Conservation (phyloP, 2,888 invertebrate genomes). For the Tenthredo notha region DNA sequence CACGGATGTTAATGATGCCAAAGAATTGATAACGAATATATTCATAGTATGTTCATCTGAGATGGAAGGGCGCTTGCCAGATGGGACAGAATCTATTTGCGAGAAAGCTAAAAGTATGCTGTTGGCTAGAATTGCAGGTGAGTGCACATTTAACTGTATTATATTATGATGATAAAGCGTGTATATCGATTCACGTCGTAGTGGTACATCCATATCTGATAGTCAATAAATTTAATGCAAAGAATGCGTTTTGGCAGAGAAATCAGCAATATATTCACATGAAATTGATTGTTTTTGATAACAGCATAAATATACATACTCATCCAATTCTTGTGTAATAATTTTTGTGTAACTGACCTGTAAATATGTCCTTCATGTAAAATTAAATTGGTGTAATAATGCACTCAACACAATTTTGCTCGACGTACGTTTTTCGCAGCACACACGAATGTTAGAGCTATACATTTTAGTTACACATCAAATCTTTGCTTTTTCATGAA, state of each 20-base stretch:
- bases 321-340: not conserved
- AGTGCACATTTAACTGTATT: conserved; percentile 4
- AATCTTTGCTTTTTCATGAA: not conserved
- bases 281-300: not conserved
- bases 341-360: not conserved
- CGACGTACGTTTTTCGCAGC: not conserved
- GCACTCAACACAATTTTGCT: not conserved
- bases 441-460: not conserved
- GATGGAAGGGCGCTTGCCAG: not conserved
- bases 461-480: not conserved
- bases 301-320: not conserved
- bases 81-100: not conserved
- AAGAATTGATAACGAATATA: conserved; percentile 1
- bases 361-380: not conserved
- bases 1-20: not conserved
- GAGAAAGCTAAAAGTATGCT: conserved; percentile 20
- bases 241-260: too few relatives aligned
- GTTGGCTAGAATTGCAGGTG: conserved; percentile 21
- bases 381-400: not conserved
- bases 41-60: conserved; percentile 26
- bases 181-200: not conserved
- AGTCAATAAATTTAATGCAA: too few relatives aligned
- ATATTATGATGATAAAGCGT: not conserved
- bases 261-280: too few relatives aligned
- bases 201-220: conserved; percentile 7